A percentile compares a stretch with the other conserved stretches of the same genome.
Conservation (phyloP, 2,888 invertebrate species). For the Drosophila kuntzei region DNA sequence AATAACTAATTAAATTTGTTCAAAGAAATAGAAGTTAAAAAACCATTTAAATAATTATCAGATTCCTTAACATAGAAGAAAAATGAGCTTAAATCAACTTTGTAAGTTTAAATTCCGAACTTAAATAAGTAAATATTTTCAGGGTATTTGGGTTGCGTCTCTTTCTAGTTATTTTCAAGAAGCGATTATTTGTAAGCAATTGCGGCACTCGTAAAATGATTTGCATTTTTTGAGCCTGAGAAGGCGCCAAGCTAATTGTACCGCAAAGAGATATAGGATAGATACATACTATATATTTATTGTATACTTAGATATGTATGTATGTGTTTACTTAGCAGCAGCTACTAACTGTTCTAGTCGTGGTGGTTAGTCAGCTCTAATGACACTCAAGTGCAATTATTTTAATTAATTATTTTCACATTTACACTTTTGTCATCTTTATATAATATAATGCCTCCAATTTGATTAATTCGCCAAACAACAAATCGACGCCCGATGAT, state of each 20-base stretch:
- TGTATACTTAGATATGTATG: background rate
- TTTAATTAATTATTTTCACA: constrained; percentile 24
- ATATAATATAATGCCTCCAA: constrained; percentile 16
- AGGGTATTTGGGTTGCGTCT: constrained; percentile 4
- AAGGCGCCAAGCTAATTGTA: constrained; percentile 20
- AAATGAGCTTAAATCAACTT: too few relatives aligned
- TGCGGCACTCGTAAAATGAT: constrained; percentile 52
- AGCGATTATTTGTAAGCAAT: constrained; percentile 31
- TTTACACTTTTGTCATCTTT: constrained; percentile 21
- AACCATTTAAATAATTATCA: too few relatives aligned
- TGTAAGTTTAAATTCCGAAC: too few relatives aligned
- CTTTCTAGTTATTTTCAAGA: constrained; percentile 4
- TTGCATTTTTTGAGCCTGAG: constrained; percentile 26
- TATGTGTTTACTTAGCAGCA: background rate
- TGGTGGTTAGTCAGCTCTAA: constrained; percentile 38
- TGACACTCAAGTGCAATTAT: constrained; percentile 11
- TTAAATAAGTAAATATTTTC: background rate
- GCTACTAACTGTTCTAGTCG: constrained; percentile 13
- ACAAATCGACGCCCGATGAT: constrained; percentile 18
- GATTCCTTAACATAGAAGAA: too few relatives aligned
- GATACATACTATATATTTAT: constrained; percentile 11
- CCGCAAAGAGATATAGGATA: constrained; percentile 12
- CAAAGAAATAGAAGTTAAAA: too few relatives aligned
- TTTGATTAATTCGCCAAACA: constrained; percentile 24
- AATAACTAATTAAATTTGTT: too few relatives aligned